Conservation (phyloP, 2,797 vertebrate genomes). For the Numenius phaeopus region DNA sequence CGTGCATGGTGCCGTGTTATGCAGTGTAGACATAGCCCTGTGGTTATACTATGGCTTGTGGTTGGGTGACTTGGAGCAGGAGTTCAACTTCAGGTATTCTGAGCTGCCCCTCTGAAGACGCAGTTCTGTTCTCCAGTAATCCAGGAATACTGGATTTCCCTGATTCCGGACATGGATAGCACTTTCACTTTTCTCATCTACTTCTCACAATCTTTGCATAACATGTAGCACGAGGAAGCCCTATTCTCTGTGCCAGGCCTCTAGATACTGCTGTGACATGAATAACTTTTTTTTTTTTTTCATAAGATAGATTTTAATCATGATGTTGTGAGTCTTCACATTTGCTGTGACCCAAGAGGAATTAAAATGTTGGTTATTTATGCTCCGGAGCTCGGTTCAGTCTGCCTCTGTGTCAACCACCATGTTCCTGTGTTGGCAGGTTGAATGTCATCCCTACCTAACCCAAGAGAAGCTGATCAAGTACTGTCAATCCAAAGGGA, state of each 20-base stretch:
- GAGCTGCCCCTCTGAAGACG: not conserved
- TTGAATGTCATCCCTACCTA: conserved; percentile 91
- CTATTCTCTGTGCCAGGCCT: not conserved
- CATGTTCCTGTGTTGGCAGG: conserved; percentile 68
- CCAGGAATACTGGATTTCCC: not conserved
- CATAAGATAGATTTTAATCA: not conserved
- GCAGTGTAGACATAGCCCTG: not conserved
- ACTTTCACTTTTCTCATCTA: not conserved
- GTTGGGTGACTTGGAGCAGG: not conserved
- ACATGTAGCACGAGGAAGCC: not conserved
- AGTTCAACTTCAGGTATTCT: not conserved
- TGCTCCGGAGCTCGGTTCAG: not conserved
- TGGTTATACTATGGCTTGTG: not conserved
- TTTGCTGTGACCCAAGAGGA: not conserved
- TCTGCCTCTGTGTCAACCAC: not conserved
- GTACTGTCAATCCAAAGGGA: conserved; percentile 88
- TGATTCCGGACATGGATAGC: not conserved
- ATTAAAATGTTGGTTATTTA: not conserved
- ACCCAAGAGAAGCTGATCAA: conserved; percentile 89
- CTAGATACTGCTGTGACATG: not conserved
- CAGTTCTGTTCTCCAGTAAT: not conserved
- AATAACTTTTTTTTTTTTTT: not conserved
- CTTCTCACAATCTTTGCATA: not conserved
- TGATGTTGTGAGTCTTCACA: not conserved
- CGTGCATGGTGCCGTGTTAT: rapidly evolving